These are phyloP conservation scores for Siniperca scherzeri DNA, from an alignment of 2,797 vertebrate species.

Conservation along the genomic window DNA sequence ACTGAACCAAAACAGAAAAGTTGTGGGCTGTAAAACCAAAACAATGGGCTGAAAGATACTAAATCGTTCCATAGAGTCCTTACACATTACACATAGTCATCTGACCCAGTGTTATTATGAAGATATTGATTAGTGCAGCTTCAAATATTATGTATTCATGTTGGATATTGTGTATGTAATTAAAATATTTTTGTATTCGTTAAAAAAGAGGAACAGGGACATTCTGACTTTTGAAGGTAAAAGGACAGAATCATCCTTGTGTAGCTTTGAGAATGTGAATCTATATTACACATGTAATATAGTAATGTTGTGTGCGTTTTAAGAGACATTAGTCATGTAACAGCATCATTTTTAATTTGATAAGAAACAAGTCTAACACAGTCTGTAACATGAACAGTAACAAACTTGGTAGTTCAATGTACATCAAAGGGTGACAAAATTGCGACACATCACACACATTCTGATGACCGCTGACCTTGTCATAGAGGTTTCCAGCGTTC, in stretches of 20 bases:
- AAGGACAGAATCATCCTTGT: neutral
- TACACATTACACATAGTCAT: neutral
- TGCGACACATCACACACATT: neutral
- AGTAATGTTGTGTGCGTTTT: neutral
- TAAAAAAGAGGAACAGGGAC: neutral
- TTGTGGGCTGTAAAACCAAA: no score
- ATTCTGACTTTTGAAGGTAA: neutral
- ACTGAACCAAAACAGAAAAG: neutral
- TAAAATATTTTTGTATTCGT: neutral
- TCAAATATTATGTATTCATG: neutral
- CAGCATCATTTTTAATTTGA: neutral
- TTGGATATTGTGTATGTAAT: neutral
- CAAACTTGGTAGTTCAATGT: neutral
- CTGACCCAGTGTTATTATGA: neutral
- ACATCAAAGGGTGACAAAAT: neutral
- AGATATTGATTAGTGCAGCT: no score
- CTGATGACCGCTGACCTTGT: conserved; percentile 86
- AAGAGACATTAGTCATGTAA: neutral
- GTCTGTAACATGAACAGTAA: neutral
- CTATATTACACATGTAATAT: neutral
- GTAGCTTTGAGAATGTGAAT: neutral
- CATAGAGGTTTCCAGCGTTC: conserved; percentile 94
- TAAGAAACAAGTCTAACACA: neutral
- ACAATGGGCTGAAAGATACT: no score
- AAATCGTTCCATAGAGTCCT: neutral